Evolutionary conservation across 2,888 invertebrate genomes (phyloP), one percentile per base, ranked within the genome.

Genomic region (Eretmocerus hayati): DNA sequence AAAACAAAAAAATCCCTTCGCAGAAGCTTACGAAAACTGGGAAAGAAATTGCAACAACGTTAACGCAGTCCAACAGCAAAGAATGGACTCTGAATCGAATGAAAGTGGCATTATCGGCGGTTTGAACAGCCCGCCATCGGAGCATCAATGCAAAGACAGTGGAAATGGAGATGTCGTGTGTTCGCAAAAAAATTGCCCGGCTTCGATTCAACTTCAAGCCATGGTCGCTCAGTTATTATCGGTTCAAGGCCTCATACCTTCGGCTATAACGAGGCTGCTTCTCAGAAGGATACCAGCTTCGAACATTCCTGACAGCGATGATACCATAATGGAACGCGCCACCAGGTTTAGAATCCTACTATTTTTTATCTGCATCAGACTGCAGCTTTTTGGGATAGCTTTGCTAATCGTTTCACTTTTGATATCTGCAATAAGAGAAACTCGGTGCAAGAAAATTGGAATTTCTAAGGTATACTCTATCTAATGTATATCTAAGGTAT

Each of bases 171-270:
- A 26, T 3, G 56, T 59, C 0, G 52, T 67, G 9, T 69, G 69
- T 44, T 41, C 58, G 2, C 59, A 59, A 26, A 58, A 58, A 18
- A 63, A 66, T 33, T 71, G 71, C 41, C 67, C 69, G 0, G 59
- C 38, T 5, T 37, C 48, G 5, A 44, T 54, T 5, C 52, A 33
- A 53, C 56, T 71, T 18, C 71, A 70, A 30, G 67, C 69, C 1
- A 43, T 71, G 15, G 64, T 62, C 0, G 66, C 71, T 0, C 71
- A 70, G 35, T 56, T 71, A 5, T 50, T 71, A 0, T 59, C 65
- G 1, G 52, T 71, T 4, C 64, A 62, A 23, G 71, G 71, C 1
- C 54, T 69, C 8, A 55, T 70, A 19, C 50, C 71, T 0, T 67
- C 68, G 42, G 63, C 65, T 0, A 60, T 62, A 1, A 68, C 66